A percentile compares a stretch with the other conserved stretches of the same genome.
Conservation (phyloP, 2,888 invertebrate genomes). For the Linyphia triangularis region DNA sequence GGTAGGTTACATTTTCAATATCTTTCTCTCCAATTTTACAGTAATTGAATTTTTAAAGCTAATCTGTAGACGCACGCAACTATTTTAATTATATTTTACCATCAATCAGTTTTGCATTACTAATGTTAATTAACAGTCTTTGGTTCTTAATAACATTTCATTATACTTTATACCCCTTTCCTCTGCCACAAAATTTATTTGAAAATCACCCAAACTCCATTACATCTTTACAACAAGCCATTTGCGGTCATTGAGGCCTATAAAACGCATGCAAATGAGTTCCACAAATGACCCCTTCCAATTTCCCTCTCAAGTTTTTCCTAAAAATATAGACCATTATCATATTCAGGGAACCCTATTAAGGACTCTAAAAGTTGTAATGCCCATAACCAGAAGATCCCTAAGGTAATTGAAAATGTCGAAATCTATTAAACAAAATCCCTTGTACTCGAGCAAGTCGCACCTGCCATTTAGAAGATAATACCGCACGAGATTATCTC, state of each 20-base stretch:
- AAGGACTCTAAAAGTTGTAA: slow-evolving; percentile 52
- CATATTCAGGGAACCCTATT: slow-evolving; percentile 1
- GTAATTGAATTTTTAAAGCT: too few species aligned
- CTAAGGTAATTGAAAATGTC: slow-evolving; percentile 61
- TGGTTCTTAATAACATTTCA: neutral
- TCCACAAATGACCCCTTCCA: slow-evolving; percentile 30
- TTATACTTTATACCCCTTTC: neutral
- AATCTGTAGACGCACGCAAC: too few species aligned
- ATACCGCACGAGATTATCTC: slow-evolving; percentile 48
- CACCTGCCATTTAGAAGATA: slow-evolving; percentile 61
- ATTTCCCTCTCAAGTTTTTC: neutral
- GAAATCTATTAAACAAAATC: slow-evolving; percentile 66
- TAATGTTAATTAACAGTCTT: neutral
- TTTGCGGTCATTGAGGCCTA: neutral
- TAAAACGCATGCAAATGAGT: slow-evolving; percentile 23
- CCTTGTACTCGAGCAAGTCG: neutral
- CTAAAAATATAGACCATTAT: neutral
- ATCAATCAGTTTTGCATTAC: neutral
- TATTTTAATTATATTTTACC: too few species aligned
- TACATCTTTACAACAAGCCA: slow-evolving; percentile 8
- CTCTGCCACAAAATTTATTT: too few species aligned
- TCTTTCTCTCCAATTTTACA: too few species aligned
- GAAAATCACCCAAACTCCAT: neutral
- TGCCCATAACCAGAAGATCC: slow-evolving; percentile 47
- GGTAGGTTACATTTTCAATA: too few species aligned